Percentiles rank a stretch among this genome's conserved stretches.
Evolutionary conservation across 2,113 vertebrate species (phyloP).

Genomic region (Erythrocebus patas): DNA sequence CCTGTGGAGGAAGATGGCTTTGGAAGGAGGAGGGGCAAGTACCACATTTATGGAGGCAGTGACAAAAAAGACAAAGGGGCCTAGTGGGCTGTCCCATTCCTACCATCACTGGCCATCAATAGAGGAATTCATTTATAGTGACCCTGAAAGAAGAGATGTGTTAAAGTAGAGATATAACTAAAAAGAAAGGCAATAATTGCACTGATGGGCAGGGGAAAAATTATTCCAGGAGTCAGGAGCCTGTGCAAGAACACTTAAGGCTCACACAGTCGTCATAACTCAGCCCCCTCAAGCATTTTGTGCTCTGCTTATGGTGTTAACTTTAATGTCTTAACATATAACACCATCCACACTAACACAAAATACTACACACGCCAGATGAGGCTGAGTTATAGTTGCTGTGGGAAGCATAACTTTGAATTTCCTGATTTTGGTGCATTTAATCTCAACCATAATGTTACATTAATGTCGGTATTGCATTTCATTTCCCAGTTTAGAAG

Average conservation of each 20-base stretch:
- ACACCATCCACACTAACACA: conserved; percentile 76
- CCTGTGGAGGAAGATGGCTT: neutral
- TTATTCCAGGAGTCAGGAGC: conserved; percentile 64
- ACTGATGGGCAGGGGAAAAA: conserved; percentile 67
- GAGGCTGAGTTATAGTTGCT: conserved; percentile 78
- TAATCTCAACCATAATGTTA: conserved; percentile 81
- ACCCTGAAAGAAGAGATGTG: conserved; percentile 56
- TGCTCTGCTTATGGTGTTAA: conserved; percentile 78
- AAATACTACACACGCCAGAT: conserved; percentile 77
- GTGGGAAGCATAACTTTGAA: conserved; percentile 78
- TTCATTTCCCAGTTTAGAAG: conserved; percentile 79
- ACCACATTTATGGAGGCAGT: conserved; percentile 52
- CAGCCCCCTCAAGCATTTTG: conserved; percentile 77
- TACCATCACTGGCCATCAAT: conserved; percentile 43
- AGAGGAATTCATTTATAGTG: conserved; percentile 55
- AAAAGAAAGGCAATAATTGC: conserved; percentile 71
- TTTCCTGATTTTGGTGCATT: conserved; percentile 81
- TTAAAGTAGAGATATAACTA: conserved; percentile 60
- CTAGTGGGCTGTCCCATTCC: conserved; percentile 28
- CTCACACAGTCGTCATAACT: conserved; percentile 73
- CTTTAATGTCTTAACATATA: conserved; percentile 81
- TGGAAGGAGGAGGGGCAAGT: neutral
- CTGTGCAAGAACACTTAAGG: conserved; percentile 71
- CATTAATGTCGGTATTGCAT: conserved; percentile 79
- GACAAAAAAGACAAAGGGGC: conserved; percentile 63